Percentiles rank a stretch among this genome's conserved stretches.
Conservation (phyloP, 1,140 invertebrate species). For the Leptinotarsa lineolata region DNA sequence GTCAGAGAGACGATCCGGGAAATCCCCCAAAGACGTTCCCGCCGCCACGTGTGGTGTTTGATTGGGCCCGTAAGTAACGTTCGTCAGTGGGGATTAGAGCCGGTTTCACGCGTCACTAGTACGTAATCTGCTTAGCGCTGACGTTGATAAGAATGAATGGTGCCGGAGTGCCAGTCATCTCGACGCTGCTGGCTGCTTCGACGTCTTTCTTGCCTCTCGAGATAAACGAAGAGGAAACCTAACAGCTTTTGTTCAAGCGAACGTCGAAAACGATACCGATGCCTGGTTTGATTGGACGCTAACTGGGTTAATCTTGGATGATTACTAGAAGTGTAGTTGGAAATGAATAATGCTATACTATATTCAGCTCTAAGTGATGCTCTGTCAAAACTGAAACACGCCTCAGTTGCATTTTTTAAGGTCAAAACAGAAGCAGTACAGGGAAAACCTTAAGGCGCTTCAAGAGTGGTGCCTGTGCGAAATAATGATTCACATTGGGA, state of each 20-base stretch:
- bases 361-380: too few relatives aligned
- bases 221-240: background rate
- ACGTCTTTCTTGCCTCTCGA: background rate
- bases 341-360: too few relatives aligned
- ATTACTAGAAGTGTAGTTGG: too few relatives aligned
- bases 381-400: too few relatives aligned
- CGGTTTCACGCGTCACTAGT: slow-evolving; percentile 57
- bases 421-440: too few relatives aligned
- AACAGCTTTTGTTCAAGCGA: background rate
- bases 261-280: background rate
- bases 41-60: slow-evolving; percentile 51
- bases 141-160: slow-evolving; percentile 56
- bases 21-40: slow-evolving; percentile 9
- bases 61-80: slow-evolving; percentile 53
- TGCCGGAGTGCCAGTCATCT: slow-evolving; percentile 29
- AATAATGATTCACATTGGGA: too few relatives aligned
- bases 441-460: too few relatives aligned
- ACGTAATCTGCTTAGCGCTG: slow-evolving; percentile 56
- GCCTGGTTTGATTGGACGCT: background rate
- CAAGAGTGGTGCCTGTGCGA: too few relatives aligned
- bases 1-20: slow-evolving; percentile 41
- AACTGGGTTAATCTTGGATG: too few relatives aligned
- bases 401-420: too few relatives aligned
- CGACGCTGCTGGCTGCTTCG: background rate
- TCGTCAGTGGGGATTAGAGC: slow-evolving; percentile 54